phyloP scores from a whole-genome alignment of 2,113 vertebrate genomes.

The Sprattus sprattus region DNA sequence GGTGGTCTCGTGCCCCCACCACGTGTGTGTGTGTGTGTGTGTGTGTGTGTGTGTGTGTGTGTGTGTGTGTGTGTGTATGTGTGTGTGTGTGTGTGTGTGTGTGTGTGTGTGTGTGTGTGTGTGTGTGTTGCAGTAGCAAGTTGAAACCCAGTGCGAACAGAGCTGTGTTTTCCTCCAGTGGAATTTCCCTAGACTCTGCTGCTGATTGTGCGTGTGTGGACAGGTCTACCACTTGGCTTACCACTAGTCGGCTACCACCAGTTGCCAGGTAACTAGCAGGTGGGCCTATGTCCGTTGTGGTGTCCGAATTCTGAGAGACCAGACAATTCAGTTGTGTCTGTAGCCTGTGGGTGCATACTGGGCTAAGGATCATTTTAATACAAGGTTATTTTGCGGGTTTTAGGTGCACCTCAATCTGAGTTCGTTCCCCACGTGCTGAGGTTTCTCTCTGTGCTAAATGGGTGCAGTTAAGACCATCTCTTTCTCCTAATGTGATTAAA shows the following conservation, averaged over 20 bases:
- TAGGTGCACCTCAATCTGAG: neutral
- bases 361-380: too few relatives aligned
- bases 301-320: neutral
- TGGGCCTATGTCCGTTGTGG: neutral
- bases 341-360: neutral
- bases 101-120: neutral
- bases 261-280: neutral
- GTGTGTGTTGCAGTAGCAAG: neutral
- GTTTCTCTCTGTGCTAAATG: neutral
- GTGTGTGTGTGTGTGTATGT: neutral
- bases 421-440: neutral
- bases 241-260: neutral
- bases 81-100: neutral
- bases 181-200: neutral
- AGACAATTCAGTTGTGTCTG: neutral
- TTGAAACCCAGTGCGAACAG: neutral
- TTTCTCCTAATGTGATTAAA: neutral
- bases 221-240: neutral
- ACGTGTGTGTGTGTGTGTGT: neutral
- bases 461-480: neutral
- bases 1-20: too few relatives aligned
- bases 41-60: neutral
- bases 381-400: neutral
- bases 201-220: neutral
- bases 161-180: neutral